Evolutionary conservation across 2,888 invertebrate species (phyloP).

Genomic region (Cacoxenus indagator): DNA sequence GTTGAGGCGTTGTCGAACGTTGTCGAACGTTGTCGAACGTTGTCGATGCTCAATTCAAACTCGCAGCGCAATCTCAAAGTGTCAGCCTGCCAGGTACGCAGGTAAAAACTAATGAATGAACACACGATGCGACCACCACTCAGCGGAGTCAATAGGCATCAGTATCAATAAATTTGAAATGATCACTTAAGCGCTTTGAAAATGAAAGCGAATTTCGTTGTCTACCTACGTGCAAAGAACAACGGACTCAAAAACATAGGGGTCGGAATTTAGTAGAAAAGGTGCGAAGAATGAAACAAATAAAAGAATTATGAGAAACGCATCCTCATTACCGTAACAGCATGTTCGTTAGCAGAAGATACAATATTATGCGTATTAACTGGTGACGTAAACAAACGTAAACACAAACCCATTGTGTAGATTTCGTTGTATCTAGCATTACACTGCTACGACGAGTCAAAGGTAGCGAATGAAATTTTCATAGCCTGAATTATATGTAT

Average conservation of each 20-base stretch:
- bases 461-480: too few species aligned
- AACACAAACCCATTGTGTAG: too few species aligned
- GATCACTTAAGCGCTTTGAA: slow-evolving; percentile 35
- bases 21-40: too few species aligned
- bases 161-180: slow-evolving; percentile 42
- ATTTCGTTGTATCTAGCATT: too few species aligned
- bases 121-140: not conserved
- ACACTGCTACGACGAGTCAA: too few species aligned
- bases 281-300: not conserved
- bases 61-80: not conserved
- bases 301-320: not conserved
- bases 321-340: not conserved
- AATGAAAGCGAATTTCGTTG: not conserved
- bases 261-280: not conserved
- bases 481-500: too few species aligned
- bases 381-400: too few species aligned
- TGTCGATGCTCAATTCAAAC: slow-evolving; percentile 8
- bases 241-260: not conserved
- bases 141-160: slow-evolving; percentile 39
- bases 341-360: slow-evolving; percentile 34
- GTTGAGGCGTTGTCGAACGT: not conserved
- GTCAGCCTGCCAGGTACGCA: slow-evolving; percentile 25
- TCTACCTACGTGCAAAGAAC: not conserved
- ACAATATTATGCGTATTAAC: too few species aligned
- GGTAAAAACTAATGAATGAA: slow-evolving; percentile 13